Percentiles rank a stretch among this genome's conserved stretches.
Evolutionary conservation across 2,113 vertebrate genomes (phyloP).

Genomic region (Choloepus hoffmanni): DNA sequence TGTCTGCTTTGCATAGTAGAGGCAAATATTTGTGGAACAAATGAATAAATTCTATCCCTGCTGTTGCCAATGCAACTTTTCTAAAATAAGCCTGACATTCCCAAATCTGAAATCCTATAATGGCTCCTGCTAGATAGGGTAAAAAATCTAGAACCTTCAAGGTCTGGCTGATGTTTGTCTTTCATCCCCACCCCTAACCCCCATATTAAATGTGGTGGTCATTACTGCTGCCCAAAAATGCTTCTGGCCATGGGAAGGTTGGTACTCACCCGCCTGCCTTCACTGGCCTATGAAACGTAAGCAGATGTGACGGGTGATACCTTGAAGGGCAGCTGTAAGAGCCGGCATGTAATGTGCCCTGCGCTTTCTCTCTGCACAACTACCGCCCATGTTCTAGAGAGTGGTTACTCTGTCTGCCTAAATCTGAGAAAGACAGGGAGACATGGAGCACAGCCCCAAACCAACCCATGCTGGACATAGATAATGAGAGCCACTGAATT

Average conservation of each 20-base stretch:
- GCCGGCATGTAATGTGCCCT: rapidly evolving
- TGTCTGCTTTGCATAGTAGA: neutral
- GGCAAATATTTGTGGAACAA: neutral
- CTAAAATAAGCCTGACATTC: neutral
- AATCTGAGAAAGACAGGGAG: neutral
- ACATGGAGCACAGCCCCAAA: neutral
- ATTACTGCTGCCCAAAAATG: neutral
- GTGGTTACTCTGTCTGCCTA: neutral
- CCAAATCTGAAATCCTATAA: neutral
- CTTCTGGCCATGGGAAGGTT: neutral
- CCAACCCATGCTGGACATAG: neutral
- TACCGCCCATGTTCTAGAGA: neutral
- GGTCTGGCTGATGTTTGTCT: too few relatives aligned
- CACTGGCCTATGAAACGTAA: neutral
- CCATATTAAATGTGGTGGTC: neutral
- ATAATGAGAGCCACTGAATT: neutral
- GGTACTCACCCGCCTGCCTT: too few relatives aligned
- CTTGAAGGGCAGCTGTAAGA: neutral
- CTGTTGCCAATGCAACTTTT: rapidly evolving
- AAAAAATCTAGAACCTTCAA: neutral
- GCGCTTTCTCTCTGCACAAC: neutral
- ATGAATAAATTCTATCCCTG: neutral
- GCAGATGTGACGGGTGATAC: neutral
- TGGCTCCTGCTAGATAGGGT: neutral
- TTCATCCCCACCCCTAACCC: too few relatives aligned